A percentile compares a stretch with the other conserved stretches of the same genome.
Evolutionary conservation across 2,888 invertebrate genomes (phyloP).

Genomic region (Phyllotreta striolata): DNA sequence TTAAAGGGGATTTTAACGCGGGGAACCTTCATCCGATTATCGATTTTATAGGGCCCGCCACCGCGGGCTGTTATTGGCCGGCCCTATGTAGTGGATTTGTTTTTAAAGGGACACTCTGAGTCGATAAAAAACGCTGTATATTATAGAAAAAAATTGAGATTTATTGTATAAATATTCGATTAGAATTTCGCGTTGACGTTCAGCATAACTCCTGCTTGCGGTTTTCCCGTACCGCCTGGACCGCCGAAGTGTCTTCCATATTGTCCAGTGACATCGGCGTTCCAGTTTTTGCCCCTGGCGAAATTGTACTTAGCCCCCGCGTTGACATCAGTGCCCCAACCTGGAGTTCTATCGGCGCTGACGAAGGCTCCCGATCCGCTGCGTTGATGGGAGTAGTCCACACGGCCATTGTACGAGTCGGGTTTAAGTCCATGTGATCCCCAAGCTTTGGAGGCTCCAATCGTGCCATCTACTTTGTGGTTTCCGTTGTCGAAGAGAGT

Average conservation of each 20-base stretch:
- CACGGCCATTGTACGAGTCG: slow-evolving; percentile 45
- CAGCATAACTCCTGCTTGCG: slow-evolving; percentile 21
- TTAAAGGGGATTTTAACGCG: slow-evolving; percentile 54
- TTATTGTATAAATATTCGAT: neutral
- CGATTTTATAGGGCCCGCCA: slow-evolving; percentile 48
- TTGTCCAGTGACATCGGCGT: slow-evolving; percentile 44
- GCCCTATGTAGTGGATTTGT: neutral
- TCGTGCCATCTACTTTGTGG: slow-evolving; percentile 46
- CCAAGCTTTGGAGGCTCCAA: slow-evolving; percentile 46
- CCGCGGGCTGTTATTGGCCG: slow-evolving; percentile 4
- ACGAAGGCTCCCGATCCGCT: slow-evolving; percentile 46
- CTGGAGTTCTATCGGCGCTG: slow-evolving; percentile 41
- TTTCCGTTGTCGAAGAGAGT: slow-evolving; percentile 32
- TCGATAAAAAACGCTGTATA: too few species aligned
- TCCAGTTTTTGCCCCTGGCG: slow-evolving; percentile 37
- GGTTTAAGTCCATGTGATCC: slow-evolving; percentile 42
- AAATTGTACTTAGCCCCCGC: slow-evolving; percentile 46
- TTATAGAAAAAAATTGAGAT: neutral
- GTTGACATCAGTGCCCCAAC: slow-evolving; percentile 47
- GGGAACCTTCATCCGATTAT: slow-evolving; percentile 49
- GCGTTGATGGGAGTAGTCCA: slow-evolving; percentile 48
- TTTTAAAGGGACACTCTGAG: too few species aligned
- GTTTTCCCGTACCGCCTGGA: slow-evolving; percentile 43
- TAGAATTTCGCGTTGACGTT: slow-evolving; percentile 35
- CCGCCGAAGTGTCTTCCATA: slow-evolving; percentile 48